Base-by-base conservation (phyloP, 2,113 vertebrate species). In the Bambusicola thoracicus region DNA sequence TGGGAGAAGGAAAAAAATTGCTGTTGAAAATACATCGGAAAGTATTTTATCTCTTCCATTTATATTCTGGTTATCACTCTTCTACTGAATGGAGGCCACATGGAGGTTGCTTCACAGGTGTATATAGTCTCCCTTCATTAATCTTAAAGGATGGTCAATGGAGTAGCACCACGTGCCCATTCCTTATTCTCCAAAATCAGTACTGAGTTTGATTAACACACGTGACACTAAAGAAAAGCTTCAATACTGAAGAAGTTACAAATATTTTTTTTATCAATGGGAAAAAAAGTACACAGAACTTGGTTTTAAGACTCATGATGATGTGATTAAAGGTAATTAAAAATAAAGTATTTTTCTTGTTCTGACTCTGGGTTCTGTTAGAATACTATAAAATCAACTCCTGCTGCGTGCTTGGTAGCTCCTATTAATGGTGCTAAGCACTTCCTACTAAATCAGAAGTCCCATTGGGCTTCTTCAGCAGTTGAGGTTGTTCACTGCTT, bases 361-460 rank as follows among this genome's bases (percentile, higher is more conserved):
- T 80, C 41, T 63, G 58, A 49, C 8, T 56, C 25, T 29, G 11
- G 15, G 2, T 6, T 83, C 29, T 36, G 4, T 51, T 59, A 69
- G 18, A 55, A 8, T 75, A 25, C 46, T 44, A 9, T 58, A 69
- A 82, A 59, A 67, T 27, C 10, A 75, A 91, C 85, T 78, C 41
- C 61, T 85, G 59, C 75, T 68, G 22, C 6, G 11, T 69, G 16
- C 49, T 81, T 63, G 5, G 62, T 73, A 82, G 62, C 6, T 92
- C 29, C 89, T 65, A 30, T 70, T 89, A 83, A 55, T 8, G 67
- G 84, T 70, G 38, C 44, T 83, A 69, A 89, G 29, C 34, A 40
- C 38, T 73, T 89, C 56, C 78, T 85, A 69, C 70, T 93, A 90
- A 91, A 87, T 81, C 81, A 80, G 68, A 91, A 77, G 48, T 32